Base-by-base conservation (phyloP, 2,113 vertebrate genomes). In the Myocastor coypus region DNA sequence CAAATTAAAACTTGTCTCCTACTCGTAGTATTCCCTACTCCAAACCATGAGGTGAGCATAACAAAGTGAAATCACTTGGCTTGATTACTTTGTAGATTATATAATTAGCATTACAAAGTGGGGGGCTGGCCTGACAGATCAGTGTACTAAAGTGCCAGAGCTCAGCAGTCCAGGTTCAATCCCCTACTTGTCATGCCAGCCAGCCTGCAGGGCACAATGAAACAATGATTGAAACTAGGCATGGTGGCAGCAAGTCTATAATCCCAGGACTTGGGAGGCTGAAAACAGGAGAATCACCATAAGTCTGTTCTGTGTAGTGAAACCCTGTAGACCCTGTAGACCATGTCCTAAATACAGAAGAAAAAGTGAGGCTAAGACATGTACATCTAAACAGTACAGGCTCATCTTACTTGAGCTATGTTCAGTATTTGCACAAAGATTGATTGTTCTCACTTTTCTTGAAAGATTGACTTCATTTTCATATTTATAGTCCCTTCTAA, bases 381-480 rank as follows among this genome's bases (percentile, higher is more conserved):
- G 42, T 91, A n/a, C n/a, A 73, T 69, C 9, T 78, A 66, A 91
- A 89, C 77, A 82, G 37, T 87, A 46, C 57, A 9, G 86, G 37
- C 64, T 89, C 46, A 34, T 61, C 30, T 96, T 84, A 40, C 63
- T 55, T 84, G 46, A 3, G 77, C 63, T 89, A 66, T 66, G 34
- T 55, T 81, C 80, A 97, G 61, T 64, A 57, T 95, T 94, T 92
- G 66, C 94, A 94, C 71, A 92, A 91, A 95, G 50, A 93, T 77
- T 66, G 52, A 81, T 1, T 95, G 82, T 87, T 93, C 92, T 91
- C 94, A 94, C 88, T 24, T 94, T 92, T 86, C 80, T 95, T 91
- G 80, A 80, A 83, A 96, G 68, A 83, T 89, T 91, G 66, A 83
- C 20, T 50, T 75, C 83, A 66, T 37, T 92, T 75, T 61, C 86